Percentiles rank a stretch among this genome's conserved stretches.
Evolutionary conservation across 23 tunicate genomes (phyloP).

Genomic region (Clavelina lepadiformis): DNA sequence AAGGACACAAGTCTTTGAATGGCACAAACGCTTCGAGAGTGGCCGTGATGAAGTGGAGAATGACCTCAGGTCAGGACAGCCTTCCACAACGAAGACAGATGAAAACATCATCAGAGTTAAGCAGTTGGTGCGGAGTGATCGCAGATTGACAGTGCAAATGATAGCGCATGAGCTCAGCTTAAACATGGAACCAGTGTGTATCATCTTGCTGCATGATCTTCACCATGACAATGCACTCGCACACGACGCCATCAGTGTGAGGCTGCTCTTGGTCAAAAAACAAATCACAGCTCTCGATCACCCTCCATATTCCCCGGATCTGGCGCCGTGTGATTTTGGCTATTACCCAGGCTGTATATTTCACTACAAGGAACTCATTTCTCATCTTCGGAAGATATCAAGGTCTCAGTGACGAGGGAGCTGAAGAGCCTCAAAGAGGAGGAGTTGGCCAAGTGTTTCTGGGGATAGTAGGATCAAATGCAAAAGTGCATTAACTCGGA

Average conservation of each 20-base stretch:
- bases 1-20: slow-evolving; percentile 7
- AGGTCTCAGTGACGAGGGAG: slow-evolving; percentile 9
- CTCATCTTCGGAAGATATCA: slow-evolving; percentile 2
- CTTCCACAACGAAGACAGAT: slow-evolving; percentile 6
- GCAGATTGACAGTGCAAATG: slow-evolving; percentile 17
- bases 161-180: slow-evolving; percentile 4
- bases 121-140: not conserved
- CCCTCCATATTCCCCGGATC: slow-evolving; percentile 4
- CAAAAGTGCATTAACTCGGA: slow-evolving; percentile 13
- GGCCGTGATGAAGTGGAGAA: slow-evolving; percentile 14
- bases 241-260: slow-evolving; percentile 7
- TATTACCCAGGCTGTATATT: slow-evolving; percentile 6
- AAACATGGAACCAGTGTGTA: slow-evolving; percentile 7
- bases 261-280: slow-evolving; percentile 25
- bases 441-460: slow-evolving; percentile 4
- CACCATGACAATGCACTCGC: slow-evolving; percentile 11
- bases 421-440: slow-evolving; percentile 13
- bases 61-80: slow-evolving; percentile 18
- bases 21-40: slow-evolving; percentile 6
- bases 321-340: slow-evolving; percentile 18
- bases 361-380: slow-evolving; percentile 7
- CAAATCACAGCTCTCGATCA: slow-evolving; percentile 2
- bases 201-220: no score
- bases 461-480: slow-evolving; percentile 13
- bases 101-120: slow-evolving; percentile 4